Conservation (phyloP, 2,888 invertebrate genomes). For the Apomyelois bistriatella region DNA sequence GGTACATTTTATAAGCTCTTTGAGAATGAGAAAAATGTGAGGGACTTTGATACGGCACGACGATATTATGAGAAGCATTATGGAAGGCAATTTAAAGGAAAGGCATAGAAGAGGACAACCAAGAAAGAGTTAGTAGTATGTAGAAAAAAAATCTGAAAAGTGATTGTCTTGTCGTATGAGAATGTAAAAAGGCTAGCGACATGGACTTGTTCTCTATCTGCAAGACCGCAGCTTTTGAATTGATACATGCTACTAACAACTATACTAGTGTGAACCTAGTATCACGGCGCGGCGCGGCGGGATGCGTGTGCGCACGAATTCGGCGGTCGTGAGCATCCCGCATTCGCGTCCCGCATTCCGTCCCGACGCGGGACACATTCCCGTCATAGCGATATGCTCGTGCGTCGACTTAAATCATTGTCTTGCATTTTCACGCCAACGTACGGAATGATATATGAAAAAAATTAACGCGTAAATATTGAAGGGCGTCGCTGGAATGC, state of each 20-base stretch:
- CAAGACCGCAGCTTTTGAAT: no score
- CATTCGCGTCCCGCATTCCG: conserved; percentile 39
- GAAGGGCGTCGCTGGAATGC: background rate
- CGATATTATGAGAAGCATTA: no score
- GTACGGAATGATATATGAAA: conserved; percentile 25
- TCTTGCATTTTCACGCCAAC: conserved; percentile 55
- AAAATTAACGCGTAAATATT: conserved; percentile 10
- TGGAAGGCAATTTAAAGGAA: no score
- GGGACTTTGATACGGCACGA: no score
- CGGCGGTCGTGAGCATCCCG: conserved; percentile 47
- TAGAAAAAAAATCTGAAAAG: no score
- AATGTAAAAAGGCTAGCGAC: no score
- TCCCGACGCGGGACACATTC: conserved; percentile 49
- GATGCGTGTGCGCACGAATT: conserved; percentile 60
- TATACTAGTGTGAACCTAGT: background rate
- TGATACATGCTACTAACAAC: background rate
- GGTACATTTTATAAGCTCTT: no score
- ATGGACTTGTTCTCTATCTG: no score
- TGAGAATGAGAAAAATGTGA: no score
- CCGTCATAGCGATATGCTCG: conserved; percentile 66
- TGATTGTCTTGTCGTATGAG: no score
- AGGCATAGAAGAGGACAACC: no score
- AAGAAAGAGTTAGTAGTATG: no score
- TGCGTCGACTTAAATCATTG: conserved; percentile 49
- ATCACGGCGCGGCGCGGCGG: conserved; percentile 36